A percentile compares a stretch with the other conserved stretches of the same genome.
Conservation (phyloP, 2,797 vertebrate species). For the Silurus aristotelis region DNA sequence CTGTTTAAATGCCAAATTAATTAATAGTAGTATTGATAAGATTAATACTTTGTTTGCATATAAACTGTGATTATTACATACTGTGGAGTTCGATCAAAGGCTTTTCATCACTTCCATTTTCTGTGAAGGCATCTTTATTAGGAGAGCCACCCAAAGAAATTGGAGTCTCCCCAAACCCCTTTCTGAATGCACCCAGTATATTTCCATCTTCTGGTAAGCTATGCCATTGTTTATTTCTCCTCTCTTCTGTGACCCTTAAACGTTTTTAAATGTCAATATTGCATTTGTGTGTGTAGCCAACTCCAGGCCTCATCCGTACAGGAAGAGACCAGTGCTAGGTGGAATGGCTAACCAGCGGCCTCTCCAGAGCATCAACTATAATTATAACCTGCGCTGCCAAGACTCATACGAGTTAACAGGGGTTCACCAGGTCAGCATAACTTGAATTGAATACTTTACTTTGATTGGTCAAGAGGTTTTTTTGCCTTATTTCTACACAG, state of each 20-base stretch:
- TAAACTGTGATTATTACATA: background rate
- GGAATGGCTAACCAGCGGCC: conserved; percentile 72
- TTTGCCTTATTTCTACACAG: background rate
- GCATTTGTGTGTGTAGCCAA: conserved; percentile 55
- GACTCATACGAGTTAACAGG: conserved; percentile 80
- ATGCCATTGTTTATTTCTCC: too few species aligned
- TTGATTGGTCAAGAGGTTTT: background rate
- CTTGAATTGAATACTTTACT: background rate
- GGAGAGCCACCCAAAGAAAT: conserved; percentile 85
- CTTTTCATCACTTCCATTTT: background rate
- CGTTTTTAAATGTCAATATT: background rate
- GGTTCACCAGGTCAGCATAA: conserved; percentile 69
- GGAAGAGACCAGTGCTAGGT: conserved; percentile 75
- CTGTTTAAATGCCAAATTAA: background rate
- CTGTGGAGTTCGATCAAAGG: background rate
- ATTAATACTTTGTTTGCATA: too few species aligned
- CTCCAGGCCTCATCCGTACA: conserved; percentile 77
- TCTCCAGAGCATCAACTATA: conserved; percentile 65
- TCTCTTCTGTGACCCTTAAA: background rate
- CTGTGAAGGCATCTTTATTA: conserved; percentile 78
- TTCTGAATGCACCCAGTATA: conserved; percentile 75
- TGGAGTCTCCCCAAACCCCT: conserved; percentile 77
- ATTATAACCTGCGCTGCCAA: conserved; percentile 74
- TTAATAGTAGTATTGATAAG: too few species aligned
- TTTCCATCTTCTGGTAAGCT: conserved; percentile 72